phyloP scores from a whole-genome alignment of 2,113 vertebrate genomes.

The Cololabis saira region DNA sequence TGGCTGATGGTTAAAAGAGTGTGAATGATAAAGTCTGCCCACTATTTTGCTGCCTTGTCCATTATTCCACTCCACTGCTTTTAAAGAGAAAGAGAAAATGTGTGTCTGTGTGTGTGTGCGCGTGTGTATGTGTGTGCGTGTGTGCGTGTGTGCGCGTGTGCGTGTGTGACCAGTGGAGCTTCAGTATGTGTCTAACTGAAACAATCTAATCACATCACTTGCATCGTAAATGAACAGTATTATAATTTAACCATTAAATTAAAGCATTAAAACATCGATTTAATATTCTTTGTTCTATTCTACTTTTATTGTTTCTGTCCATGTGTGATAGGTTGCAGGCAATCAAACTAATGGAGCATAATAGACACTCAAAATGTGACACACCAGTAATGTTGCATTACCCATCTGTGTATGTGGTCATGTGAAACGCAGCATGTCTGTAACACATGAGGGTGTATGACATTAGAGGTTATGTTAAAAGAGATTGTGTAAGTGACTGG shows the following conservation, averaged over 20 bases:
- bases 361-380: constrained; percentile 68
- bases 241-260: constrained; percentile 71
- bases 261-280: constrained; percentile 70
- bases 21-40: constrained; percentile 77
- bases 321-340: constrained; percentile 68
- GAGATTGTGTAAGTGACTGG: constrained; percentile 28
- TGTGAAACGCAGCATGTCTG: constrained; percentile 41
- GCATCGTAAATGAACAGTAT: constrained; percentile 65
- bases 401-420: constrained; percentile 63
- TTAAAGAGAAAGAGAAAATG: constrained; percentile 30
- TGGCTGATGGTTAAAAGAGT: constrained; percentile 72
- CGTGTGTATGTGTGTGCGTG: not conserved
- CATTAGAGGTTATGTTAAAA: constrained; percentile 42
- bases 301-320: constrained; percentile 64
- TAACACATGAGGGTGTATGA: constrained; percentile 25
- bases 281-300: constrained; percentile 62
- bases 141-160: constrained; percentile 3
- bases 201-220: constrained; percentile 37
- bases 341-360: constrained; percentile 82
- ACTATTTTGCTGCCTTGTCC: constrained; percentile 68
- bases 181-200: constrained; percentile 29
- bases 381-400: constrained; percentile 38
- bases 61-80: constrained; percentile 78
- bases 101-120: constrained; percentile 13
- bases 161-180: not conserved